phyloP scores from a whole-genome alignment of 2,113 vertebrate species.

The Ctenomys sociabilis region DNA sequence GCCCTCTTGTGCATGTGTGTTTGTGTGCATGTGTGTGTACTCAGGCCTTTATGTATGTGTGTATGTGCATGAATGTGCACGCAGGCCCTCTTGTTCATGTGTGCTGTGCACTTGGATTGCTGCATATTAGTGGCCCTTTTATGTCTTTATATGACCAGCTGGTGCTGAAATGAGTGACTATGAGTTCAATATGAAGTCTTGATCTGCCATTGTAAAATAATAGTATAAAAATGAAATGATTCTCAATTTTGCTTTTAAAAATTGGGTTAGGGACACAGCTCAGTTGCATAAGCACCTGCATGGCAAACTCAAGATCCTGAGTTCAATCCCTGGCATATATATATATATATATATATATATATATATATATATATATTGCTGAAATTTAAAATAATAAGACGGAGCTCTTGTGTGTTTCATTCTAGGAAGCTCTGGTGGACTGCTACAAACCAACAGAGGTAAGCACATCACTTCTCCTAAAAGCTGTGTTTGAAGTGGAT shows the following conservation, averaged over 20 bases:
- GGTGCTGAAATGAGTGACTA: not conserved
- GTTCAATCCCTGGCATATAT: too few relatives aligned
- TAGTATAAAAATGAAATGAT: not conserved
- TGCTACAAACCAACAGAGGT: conserved; percentile 99
- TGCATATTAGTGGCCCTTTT: not conserved
- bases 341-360: too few relatives aligned
- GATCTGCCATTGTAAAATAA: not conserved
- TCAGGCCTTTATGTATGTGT: not conserved
- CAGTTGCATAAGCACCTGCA: too few relatives aligned
- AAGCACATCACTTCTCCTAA: conserved; percentile 83
- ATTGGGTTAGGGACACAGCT: too few relatives aligned
- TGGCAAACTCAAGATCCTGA: too few relatives aligned
- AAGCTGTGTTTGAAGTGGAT: conserved; percentile 52
- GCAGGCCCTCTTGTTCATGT: not conserved
- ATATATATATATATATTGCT: not conserved
- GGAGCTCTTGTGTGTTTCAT: conserved; percentile 80
- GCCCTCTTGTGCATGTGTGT: not conserved
- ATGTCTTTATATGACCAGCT: not conserved
- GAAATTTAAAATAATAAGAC: conserved; percentile 71
- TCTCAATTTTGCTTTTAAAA: conserved; percentile 62
- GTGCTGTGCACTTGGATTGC: not conserved
- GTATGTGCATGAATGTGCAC: too few relatives aligned
- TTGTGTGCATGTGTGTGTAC: too few relatives aligned
- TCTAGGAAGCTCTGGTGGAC: conserved; percentile 94
- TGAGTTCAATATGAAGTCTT: not conserved